Evolutionary conservation across 1,140 invertebrate genomes (phyloP).

Genomic region (Doryteuthis pealeii): DNA sequence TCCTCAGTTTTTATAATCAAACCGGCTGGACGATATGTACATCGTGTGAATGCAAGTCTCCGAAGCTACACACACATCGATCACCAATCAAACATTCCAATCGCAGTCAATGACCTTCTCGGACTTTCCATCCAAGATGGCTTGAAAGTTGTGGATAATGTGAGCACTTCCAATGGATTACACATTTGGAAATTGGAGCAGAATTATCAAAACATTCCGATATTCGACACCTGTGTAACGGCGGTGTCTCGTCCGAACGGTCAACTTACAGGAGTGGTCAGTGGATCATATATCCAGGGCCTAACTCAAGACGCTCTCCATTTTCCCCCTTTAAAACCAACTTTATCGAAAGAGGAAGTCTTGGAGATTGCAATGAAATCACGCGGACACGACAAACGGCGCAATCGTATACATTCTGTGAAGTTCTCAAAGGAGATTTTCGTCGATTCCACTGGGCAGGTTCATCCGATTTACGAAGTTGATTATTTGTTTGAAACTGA

Average conservation of each 20-base stretch:
- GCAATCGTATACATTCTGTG: neutral
- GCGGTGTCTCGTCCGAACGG: conserved; percentile 15
- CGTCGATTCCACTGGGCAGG: neutral
- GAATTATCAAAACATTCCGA: conserved; percentile 24
- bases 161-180: conserved; percentile 21
- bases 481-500: conserved; percentile 13
- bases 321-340: neutral
- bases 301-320: conserved; percentile 13
- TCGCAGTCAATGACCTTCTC: neutral
- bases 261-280: conserved; percentile 19
- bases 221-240: conserved; percentile 18
- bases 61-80: neutral
- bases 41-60: neutral
- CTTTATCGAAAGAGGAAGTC: conserved; percentile 6
- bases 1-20: neutral
- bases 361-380: conserved; percentile 12
- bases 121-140: neutral
- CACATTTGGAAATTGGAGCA: conserved; percentile 21
- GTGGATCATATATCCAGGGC: conserved; percentile 12
- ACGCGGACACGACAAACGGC: neutral
- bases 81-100: neutral
- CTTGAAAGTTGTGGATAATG: conserved; percentile 7
- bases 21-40: neutral
- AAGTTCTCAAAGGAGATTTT: conserved; percentile 2
- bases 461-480: conserved; percentile 21